phyloP scores from a whole-genome alignment of 2,113 vertebrate genomes.

The Recurvirostra avosetta region DNA sequence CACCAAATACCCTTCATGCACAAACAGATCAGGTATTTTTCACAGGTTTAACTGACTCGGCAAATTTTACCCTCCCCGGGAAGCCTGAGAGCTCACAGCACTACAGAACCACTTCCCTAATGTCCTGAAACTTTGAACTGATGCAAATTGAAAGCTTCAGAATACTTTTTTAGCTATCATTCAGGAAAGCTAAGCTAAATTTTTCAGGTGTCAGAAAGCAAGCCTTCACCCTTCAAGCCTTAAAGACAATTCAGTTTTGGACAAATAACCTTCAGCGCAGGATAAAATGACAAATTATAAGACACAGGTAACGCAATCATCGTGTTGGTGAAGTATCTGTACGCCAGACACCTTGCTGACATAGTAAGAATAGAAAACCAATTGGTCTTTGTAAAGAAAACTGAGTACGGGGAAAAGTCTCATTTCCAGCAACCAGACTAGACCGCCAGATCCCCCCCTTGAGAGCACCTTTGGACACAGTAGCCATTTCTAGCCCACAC shows the following conservation, averaged over 20 bases:
- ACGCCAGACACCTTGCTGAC: not conserved
- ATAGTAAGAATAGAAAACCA: not conserved
- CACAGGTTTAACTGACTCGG: not conserved
- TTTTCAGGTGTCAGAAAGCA: not conserved
- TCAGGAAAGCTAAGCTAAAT: not conserved
- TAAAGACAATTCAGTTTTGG: not conserved
- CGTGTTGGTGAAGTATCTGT: not conserved
- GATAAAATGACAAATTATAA: not conserved
- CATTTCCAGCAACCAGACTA: not conserved
- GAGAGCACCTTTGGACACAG: not conserved
- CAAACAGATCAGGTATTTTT: constrained; percentile 16
- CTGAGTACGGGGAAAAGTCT: not conserved
- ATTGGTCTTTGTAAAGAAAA: not conserved
- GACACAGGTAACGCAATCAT: accelerated
- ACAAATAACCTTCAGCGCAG: not conserved
- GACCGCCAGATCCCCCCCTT: not conserved
- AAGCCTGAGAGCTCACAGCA: not conserved
- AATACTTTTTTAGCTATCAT: not conserved
- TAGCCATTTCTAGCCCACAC: not conserved
- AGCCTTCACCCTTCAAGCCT: not conserved
- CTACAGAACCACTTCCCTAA: not conserved
- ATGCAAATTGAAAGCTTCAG: not conserved
- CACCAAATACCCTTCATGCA: not conserved
- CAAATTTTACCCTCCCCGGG: not conserved
- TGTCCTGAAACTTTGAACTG: not conserved